These are phyloP conservation scores for Acrossocheilus wenchowensis DNA, from an alignment of 2,797 vertebrate species.

Conservation along the genomic window DNA sequence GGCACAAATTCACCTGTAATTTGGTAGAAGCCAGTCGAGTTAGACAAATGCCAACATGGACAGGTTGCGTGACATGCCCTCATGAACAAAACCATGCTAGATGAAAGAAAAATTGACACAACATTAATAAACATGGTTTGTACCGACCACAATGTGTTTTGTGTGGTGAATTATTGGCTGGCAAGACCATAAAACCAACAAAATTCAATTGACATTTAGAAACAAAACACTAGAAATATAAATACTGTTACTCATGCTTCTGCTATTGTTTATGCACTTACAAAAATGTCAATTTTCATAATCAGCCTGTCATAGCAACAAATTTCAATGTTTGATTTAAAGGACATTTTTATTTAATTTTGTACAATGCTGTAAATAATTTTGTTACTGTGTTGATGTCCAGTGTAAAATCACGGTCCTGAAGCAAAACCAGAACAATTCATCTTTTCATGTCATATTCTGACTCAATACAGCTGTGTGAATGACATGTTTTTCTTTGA, in stretches of 20 bases:
- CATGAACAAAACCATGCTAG: conserved; percentile 14
- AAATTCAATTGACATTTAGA: conserved; percentile 30
- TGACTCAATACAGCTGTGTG: conserved; percentile 22
- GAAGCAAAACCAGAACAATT: conserved; percentile 20
- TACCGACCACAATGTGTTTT: conserved; percentile 1
- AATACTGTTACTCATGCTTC: conserved; percentile 30
- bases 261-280: conserved; percentile 33
- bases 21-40: conserved; percentile 1
- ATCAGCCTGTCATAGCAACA: conserved; percentile 22
- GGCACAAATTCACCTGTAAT: conserved; percentile 3
- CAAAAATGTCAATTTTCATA: conserved; percentile 28
- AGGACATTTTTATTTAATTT: conserved; percentile 29
- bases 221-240: conserved; percentile 36
- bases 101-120: conserved; percentile 15
- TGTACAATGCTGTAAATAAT: conserved; percentile 1
- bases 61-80: conserved; percentile 27
- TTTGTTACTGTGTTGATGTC: background rate
- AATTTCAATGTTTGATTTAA: conserved; percentile 27
- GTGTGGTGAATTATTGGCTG: conserved; percentile 28
- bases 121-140: conserved; percentile 19
- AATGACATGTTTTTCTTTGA: conserved; percentile 23
- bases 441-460: background rate
- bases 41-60: conserved; percentile 18
- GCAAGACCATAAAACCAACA: conserved; percentile 18
- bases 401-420: conserved; percentile 2